phyloP scores from a whole-genome alignment of 2,888 invertebrate species.

The Schizotus pectinicornis region DNA sequence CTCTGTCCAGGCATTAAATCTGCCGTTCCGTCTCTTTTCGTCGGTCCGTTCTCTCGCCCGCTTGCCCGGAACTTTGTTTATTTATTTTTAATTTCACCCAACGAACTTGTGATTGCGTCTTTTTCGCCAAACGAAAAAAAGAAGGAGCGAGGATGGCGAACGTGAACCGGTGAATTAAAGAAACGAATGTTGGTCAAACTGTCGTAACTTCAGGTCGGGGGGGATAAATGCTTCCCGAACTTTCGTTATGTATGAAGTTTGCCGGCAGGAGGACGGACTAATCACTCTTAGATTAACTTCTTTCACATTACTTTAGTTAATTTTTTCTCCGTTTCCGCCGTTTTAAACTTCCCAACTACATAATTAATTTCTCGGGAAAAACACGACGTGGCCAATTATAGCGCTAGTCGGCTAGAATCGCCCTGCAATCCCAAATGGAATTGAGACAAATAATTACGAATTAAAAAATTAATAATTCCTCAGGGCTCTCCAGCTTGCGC shows the following conservation, averaged over 20 bases:
- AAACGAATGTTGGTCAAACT: constrained; percentile 49
- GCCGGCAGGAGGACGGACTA: constrained; percentile 41
- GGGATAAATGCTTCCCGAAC: constrained; percentile 44
- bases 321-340: constrained; percentile 13
- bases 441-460: no score
- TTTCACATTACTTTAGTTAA: constrained; percentile 29
- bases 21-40: constrained; percentile 36
- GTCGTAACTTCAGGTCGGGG: constrained; percentile 46
- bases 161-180: constrained; percentile 37
- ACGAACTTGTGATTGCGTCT: constrained; percentile 18
- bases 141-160: constrained; percentile 8
- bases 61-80: constrained; percentile 38
- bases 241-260: constrained; percentile 50
- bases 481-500: no score
- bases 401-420: no score
- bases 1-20: constrained; percentile 48
- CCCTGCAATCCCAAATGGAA: no score
- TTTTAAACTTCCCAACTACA: no score
- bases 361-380: no score
- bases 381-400: no score
- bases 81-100: constrained; percentile 41
- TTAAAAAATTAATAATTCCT: no score
- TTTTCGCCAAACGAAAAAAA: constrained; percentile 3
- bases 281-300: constrained; percentile 51
- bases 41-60: constrained; percentile 3